A percentile compares a stretch with the other conserved stretches of the same genome.
Conservation (phyloP, 1,140 invertebrate genomes). For the Teleogryllus occipitalis region DNA sequence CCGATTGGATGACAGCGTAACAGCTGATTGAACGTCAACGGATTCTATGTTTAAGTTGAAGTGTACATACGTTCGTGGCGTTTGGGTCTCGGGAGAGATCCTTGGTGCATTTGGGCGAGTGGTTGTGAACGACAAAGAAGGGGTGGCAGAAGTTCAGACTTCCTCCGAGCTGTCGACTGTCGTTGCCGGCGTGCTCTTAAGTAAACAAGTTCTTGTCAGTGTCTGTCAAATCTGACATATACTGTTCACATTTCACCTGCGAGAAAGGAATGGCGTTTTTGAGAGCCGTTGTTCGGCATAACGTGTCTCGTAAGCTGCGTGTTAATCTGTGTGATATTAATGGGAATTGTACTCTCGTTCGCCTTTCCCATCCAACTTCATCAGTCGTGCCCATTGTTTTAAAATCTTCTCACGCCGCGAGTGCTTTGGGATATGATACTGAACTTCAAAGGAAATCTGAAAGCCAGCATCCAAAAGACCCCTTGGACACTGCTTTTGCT, state of each 20-base stretch:
- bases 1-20: no score
- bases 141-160: not conserved
- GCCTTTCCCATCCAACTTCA: not conserved
- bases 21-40: no score
- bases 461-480: constrained; percentile 42
- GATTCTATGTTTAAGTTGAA: no score
- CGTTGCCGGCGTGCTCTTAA: not conserved
- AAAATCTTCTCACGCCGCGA: constrained; percentile 22
- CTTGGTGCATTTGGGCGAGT: not conserved
- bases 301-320: constrained; percentile 31
- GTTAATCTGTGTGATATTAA: not conserved
- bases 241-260: not conserved
- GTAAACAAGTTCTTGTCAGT: not conserved
- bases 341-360: constrained; percentile 6
- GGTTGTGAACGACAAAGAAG: not conserved
- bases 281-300: constrained; percentile 35
- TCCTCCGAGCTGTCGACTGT: not conserved
- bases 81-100: not conserved
- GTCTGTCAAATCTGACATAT: not conserved
- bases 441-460: constrained; percentile 12
- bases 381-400: constrained; percentile 4
- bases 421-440: constrained; percentile 20
- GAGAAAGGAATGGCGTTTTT: constrained; percentile 37
- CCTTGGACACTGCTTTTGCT: constrained; percentile 80
- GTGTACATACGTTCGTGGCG: not conserved